Evolutionary conservation across 2,888 invertebrate species (phyloP).

Genomic region (Abscondita cerata): DNA sequence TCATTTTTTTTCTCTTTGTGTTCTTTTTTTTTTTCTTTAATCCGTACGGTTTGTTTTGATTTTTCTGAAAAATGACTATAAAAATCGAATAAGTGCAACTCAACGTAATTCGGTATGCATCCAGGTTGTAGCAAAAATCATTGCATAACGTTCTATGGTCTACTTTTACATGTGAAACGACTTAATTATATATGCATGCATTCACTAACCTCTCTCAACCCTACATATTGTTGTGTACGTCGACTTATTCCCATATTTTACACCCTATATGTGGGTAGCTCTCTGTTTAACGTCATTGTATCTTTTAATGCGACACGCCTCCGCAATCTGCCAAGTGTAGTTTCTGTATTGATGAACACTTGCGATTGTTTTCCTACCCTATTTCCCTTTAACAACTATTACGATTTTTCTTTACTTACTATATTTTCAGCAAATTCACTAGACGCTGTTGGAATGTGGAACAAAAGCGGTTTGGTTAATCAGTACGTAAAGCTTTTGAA

Average conservation of each 20-base stretch:
- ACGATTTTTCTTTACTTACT: constrained; percentile 7
- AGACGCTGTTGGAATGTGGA: background rate
- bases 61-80: too few relatives aligned
- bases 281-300: constrained; percentile 33
- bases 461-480: background rate
- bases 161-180: constrained; percentile 36
- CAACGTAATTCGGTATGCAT: background rate
- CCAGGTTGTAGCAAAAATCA: constrained; percentile 14
- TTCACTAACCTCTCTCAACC: constrained; percentile 25
- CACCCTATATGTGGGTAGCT: constrained; percentile 23
- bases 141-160: constrained; percentile 22
- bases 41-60: too few relatives aligned
- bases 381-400: constrained; percentile 18
- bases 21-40: too few relatives aligned
- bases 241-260: constrained; percentile 24
- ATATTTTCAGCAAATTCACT: constrained; percentile 6
- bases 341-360: constrained; percentile 27
- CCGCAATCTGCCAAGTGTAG: constrained; percentile 36
- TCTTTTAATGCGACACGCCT: constrained; percentile 31
- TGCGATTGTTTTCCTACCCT: constrained; percentile 22
- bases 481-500: too few relatives aligned
- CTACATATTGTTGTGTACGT: constrained; percentile 18
- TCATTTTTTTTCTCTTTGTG: too few relatives aligned
- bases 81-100: too few relatives aligned
- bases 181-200: constrained; percentile 33